These are phyloP conservation scores for Danaus chrysippus DNA, from an alignment of 2,888 invertebrate genomes.

Conservation along the genomic window DNA sequence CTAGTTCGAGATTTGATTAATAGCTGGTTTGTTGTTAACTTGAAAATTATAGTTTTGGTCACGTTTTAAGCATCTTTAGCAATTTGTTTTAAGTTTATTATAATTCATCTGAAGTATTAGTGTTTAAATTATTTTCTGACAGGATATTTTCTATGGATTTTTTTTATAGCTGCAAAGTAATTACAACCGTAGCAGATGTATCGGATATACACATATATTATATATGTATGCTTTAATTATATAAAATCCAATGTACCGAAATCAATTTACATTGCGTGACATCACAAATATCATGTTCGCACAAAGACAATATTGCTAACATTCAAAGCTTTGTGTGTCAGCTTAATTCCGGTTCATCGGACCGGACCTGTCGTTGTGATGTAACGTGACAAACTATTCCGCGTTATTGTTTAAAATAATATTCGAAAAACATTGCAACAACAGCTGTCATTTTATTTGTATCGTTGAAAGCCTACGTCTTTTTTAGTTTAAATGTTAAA, in stretches of 20 bases:
- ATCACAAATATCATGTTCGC: slow-evolving; percentile 22
- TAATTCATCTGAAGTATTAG: no score
- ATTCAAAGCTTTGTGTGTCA: slow-evolving; percentile 39
- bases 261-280: slow-evolving; percentile 14
- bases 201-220: neutral
- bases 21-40: slow-evolving; percentile 46
- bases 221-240: neutral
- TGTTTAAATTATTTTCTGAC: no score
- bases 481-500: neutral
- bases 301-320: slow-evolving; percentile 38
- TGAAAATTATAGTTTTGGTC: slow-evolving; percentile 28
- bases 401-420: slow-evolving; percentile 27
- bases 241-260: slow-evolving; percentile 5
- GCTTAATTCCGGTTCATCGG: slow-evolving; percentile 42
- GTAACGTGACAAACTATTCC: slow-evolving; percentile 32
- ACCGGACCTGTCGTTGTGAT: slow-evolving; percentile 36
- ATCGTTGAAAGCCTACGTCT: neutral
- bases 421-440: slow-evolving; percentile 12
- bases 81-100: no score
- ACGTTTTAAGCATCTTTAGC: slow-evolving; percentile 9
- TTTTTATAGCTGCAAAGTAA: no score
- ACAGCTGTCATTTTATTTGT: neutral
- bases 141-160: no score
- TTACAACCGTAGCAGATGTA: no score
- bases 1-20: slow-evolving; percentile 45